Evolutionary conservation across 30 jellyfish, hydroid and myxozoan genomes (phyloP).

Genomic region (Hydractinia symbiolongicarpus): DNA sequence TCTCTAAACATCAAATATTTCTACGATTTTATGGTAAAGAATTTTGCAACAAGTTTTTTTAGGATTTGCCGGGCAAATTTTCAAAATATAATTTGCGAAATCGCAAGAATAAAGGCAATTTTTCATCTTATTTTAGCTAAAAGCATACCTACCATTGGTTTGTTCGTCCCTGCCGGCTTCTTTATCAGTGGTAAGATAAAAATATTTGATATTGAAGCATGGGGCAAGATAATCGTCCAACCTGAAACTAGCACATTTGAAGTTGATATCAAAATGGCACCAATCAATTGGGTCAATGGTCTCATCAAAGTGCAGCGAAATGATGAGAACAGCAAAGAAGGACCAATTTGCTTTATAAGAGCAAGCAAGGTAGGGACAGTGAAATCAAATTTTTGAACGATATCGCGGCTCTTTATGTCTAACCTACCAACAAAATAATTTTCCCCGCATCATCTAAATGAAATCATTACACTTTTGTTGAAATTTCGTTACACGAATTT

Average conservation of each 20-base stretch:
- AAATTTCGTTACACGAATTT: too few species aligned
- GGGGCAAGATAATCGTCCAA: conserved; percentile 34
- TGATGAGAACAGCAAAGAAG: conserved; percentile 39
- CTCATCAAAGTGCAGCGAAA: conserved; percentile 38
- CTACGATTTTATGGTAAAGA: too few species aligned
- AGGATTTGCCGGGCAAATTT: too few species aligned
- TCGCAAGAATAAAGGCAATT: too few species aligned
- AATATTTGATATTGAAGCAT: conserved; percentile 38
- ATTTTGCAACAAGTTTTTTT: too few species aligned
- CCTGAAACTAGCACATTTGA: conserved; percentile 23
- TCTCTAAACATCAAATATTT: too few species aligned
- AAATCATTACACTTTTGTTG: too few species aligned
- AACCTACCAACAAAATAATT: too few species aligned
- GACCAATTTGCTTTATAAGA: conserved; percentile 53
- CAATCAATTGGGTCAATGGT: conserved; percentile 50
- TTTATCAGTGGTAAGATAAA: conserved; percentile 46
- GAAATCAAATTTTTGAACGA: not conserved
- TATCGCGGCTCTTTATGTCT: too few species aligned
- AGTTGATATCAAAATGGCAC: conserved; percentile 53
- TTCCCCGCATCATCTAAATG: too few species aligned
- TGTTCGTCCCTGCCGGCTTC: conserved; percentile 41
- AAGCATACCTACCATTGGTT: not conserved
- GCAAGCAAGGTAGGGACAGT: not conserved
- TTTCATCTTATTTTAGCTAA: not conserved
- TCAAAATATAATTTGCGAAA: too few species aligned